Evolutionary conservation across 2,888 invertebrate genomes (phyloP), one percentile per base, ranked within the genome.

Genomic region (Charanyca ferruginea): DNA sequence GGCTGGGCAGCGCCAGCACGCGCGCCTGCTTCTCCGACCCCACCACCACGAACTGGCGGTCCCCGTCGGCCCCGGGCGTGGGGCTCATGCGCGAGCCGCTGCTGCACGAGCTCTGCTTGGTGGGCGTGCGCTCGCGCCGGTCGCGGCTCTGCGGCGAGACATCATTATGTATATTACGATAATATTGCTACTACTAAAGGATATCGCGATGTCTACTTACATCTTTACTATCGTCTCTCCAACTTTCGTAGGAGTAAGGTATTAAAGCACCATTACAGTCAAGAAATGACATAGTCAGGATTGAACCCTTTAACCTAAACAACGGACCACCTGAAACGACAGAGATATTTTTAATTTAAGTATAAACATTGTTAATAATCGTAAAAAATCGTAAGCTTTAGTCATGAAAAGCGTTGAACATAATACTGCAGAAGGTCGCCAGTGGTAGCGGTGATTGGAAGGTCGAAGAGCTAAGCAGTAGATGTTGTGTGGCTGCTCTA

Each of bases 11-110:
- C 80, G 98, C 98, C 78, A 99, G 98, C 77, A 99, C 98, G 85
- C 98, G 97, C 73, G 98, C 98, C 96, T 99, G 98, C 95, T 99
- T 99, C 96, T 99, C 99, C 68, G 99, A 99, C 76, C 98, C 98
- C 83, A 99, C 97, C 60, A 99, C 98, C 79, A 98, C 98, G 94
- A 98, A 99, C 96, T 99, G 99, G 78, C 98, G 96, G 95, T 99
- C 99, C 11, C 85, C 97, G 67, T 87, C 79, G 85, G 85, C 70
- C 49, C 75, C 80, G 3, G 97, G 96, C 77, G 98, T 97, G 41
- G 98, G 98, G 88, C 97, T 97, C 97, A 97, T 98, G 85, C 97
- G 96, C 90, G 96, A 96, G 86, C 96, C 96, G 88, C 96, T 96
- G 82, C 93, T 91, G 18, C 91, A 88, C 16, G 94, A 94, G 75